Evolutionary conservation across 2,888 invertebrate genomes (phyloP).

Genomic region (Melieria omissa): DNA sequence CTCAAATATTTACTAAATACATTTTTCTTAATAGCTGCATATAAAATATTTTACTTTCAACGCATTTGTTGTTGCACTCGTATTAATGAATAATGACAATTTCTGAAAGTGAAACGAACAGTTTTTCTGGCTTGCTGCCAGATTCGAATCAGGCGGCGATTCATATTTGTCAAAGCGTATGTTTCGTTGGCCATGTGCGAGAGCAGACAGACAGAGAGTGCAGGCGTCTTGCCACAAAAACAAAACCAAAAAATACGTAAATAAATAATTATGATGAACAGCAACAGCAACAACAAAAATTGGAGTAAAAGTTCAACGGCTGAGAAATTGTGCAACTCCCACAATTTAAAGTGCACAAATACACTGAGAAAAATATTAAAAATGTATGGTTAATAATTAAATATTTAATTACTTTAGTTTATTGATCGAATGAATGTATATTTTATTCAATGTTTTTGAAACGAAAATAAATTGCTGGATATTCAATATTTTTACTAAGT

Average conservation of each 20-base stretch:
- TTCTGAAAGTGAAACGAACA: slow-evolving; percentile 25
- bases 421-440: too few relatives aligned
- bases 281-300: slow-evolving; percentile 9
- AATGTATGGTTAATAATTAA: too few relatives aligned
- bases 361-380: too few relatives aligned
- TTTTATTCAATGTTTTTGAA: too few relatives aligned
- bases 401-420: too few relatives aligned
- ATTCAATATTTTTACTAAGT: too few relatives aligned
- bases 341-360: too few relatives aligned
- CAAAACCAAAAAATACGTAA: neutral
- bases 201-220: neutral
- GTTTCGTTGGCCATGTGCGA: neutral
- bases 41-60: slow-evolving; percentile 11
- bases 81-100: slow-evolving; percentile 27
- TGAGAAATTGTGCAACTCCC: neutral
- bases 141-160: slow-evolving; percentile 23
- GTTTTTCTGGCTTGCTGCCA: slow-evolving; percentile 26
- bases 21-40: neutral
- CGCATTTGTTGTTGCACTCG: neutral
- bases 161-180: slow-evolving; percentile 26
- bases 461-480: too few relatives aligned
- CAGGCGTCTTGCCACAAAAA: neutral
- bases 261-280: slow-evolving; percentile 6
- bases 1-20: neutral
- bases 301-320: slow-evolving; percentile 34